Conservation (phyloP, 2,113 vertebrate species). For the human (Homo sapiens) region GRCh38 chr3:41401001-41401500, state of each 20-base stretch:
- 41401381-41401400: not conserved
- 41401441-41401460: not conserved
- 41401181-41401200: not conserved
- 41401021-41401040: not conserved
- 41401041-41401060: not conserved
- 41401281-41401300: not conserved
- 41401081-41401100: not conserved
- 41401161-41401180: not conserved
- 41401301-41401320: not conserved
- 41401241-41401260: not conserved
- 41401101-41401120: not conserved
- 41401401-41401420: not conserved
- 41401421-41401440: not conserved
- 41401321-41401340: not conserved
- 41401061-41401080: not conserved
- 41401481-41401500: slow-evolving; percentile 98
- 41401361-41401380: not conserved
- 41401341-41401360: too few species aligned
- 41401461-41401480: slow-evolving; percentile 85
- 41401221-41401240: not conserved
- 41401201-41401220: not conserved
- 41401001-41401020: not conserved
- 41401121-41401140: not conserved
- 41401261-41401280: not conserved
- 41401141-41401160: not conserved